These are phyloP conservation scores for Tholera decimalis DNA, from an alignment of 2,888 invertebrate genomes.

Conservation along the genomic window DNA sequence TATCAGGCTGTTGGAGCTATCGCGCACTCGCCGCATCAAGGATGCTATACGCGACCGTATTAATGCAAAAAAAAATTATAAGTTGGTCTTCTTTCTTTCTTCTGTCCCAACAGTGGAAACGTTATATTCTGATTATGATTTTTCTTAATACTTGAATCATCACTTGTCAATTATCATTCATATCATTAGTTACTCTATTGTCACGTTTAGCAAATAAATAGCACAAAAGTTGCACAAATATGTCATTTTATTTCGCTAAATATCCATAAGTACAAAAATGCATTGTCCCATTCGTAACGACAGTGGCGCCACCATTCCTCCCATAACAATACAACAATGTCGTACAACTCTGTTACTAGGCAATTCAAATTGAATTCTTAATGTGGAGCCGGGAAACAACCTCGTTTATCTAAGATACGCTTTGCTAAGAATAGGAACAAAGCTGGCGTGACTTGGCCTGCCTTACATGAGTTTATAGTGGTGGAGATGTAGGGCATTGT, in stretches of 20 bases:
- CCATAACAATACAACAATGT: conserved; percentile 22
- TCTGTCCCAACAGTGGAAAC: too few relatives aligned
- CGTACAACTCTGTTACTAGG: conserved; percentile 26
- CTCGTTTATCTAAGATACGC: conserved; percentile 40
- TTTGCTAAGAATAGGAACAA: conserved; percentile 19
- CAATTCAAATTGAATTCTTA: conserved; percentile 49
- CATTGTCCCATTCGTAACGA: not conserved
- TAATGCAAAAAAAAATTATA: too few relatives aligned
- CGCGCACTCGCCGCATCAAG: too few relatives aligned
- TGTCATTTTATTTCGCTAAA: not conserved
- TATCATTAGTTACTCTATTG: not conserved
- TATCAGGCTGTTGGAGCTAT: too few relatives aligned
- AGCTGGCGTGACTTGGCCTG: conserved; percentile 21
- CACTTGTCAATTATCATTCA: not conserved
- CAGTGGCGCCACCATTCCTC: conserved; percentile 28
- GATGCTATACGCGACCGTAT: too few relatives aligned
- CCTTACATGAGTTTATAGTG: conserved; percentile 9
- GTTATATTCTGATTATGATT: too few relatives aligned
- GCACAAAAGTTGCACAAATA: not conserved
- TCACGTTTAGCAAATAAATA: not conserved
- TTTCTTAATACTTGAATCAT: not conserved
- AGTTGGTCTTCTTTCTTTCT: too few relatives aligned
- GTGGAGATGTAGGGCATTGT: conserved; percentile 19
- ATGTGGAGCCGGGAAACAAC: conserved; percentile 43
- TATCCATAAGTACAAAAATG: not conserved